phyloP scores from a whole-genome alignment of 2,888 invertebrate species.

The Agrotis ipsilon region DNA sequence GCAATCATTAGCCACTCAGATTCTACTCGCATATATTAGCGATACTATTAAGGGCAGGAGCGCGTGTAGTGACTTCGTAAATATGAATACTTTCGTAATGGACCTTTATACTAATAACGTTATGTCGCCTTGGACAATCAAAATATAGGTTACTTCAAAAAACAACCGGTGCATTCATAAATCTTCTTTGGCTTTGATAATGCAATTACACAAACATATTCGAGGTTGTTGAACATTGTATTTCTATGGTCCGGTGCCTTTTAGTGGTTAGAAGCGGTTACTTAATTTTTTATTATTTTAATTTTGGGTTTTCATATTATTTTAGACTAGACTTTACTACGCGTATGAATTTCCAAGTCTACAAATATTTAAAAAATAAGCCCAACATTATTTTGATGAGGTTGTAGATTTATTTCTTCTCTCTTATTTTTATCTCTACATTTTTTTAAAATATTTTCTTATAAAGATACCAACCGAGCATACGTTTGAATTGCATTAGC shows the following conservation, averaged over 20 bases:
- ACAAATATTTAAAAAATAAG: no score
- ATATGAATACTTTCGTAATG: constrained; percentile 67
- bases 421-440: no score
- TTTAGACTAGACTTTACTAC: no score
- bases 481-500: background rate
- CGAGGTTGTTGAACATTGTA: background rate
- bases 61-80: constrained; percentile 60
- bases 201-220: background rate
- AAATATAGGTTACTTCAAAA: constrained; percentile 57
- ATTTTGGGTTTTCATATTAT: no score
- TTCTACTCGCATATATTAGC: constrained; percentile 51
- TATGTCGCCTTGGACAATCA: constrained; percentile 60
- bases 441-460: no score
- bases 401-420: no score
- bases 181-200: constrained; percentile 24
- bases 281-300: no score
- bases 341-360: no score
- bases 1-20: constrained; percentile 58
- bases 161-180: constrained; percentile 42
- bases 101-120: constrained; percentile 64
- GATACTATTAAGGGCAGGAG: constrained; percentile 42
- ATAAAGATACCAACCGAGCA: background rate
- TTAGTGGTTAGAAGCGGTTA: no score
- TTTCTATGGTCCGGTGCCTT: no score
- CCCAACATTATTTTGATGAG: no score